Evolutionary conservation across 2,888 invertebrate genomes (phyloP), one percentile per base, ranked within the genome.

Genomic region (Conistra vaccinii): DNA sequence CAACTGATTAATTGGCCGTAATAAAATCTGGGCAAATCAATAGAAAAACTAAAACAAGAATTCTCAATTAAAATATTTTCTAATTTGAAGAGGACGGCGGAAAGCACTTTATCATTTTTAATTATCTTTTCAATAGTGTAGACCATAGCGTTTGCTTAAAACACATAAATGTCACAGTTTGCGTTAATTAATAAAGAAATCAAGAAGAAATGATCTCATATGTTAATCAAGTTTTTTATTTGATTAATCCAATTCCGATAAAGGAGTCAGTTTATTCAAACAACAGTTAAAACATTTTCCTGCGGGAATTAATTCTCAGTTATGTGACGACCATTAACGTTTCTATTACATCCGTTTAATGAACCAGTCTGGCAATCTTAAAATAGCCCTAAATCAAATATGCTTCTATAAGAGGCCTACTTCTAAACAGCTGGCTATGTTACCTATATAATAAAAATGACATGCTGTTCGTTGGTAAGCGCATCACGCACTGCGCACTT

Each of bases 1-100:
- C 83, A 80, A 77, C 82, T 84, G 82, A 80, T 90, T 88, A 87
- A 89, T 91, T 89, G 83, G 85, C 69, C 51, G 68, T 76, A 86
- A 87, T 87, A 88, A 88, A 88, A 85, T 76, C 17, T 55, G 26
- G 65, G 57, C 69, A 32, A 35, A 69, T 76, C 58, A 79, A 79
- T 73, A 69, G 14, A 68, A 72, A 79, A 87, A 72, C 45, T 69
- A 39, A 73, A 75, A 73, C 70, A 80, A 72, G 73, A 66, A 72
- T 78, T 35, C 57, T 71, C 62, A 68, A 83, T 88, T 85, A 78
- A 71, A 76, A 78, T 79, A 81, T 76, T 78, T 75, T 78, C 26
- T 75, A 45, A 80, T 71, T 88, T 45, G 39, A 35, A 55, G 63
- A 57, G 26, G 60, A 48, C 55, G 17, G 23, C 66, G 65, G 72